Evolutionary conservation across 2,113 vertebrate genomes (phyloP).

Genomic region (Pterocles orientalis): DNA sequence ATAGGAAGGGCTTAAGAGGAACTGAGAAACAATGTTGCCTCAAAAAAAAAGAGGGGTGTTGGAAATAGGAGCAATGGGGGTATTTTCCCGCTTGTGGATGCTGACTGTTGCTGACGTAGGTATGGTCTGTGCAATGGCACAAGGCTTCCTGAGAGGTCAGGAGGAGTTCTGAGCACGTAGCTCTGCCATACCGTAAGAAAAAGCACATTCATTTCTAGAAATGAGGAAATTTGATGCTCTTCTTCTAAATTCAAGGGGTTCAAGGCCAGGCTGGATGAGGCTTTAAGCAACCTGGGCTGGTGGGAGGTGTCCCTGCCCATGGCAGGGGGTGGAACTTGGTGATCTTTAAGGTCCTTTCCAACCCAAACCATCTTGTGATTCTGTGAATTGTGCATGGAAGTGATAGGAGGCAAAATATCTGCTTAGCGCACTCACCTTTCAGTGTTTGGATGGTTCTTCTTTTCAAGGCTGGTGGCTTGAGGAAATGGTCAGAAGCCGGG

Average conservation of each 20-base stretch:
- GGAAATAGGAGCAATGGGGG: rapidly evolving
- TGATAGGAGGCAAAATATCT: not conserved
- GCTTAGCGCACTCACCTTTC: not conserved
- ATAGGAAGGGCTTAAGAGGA: conserved; percentile 26
- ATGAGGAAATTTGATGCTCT: not conserved
- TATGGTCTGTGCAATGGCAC: not conserved
- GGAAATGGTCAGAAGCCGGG: not conserved
- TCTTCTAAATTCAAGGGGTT: not conserved
- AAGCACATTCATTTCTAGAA: not conserved
- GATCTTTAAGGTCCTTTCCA: too few relatives aligned
- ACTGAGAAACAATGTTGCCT: not conserved
- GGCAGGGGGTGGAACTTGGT: too few relatives aligned
- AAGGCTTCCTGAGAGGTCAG: not conserved
- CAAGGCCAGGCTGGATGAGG: too few relatives aligned
- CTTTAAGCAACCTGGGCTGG: too few relatives aligned
- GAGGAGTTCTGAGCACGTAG: not conserved
- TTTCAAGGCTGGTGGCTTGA: not conserved
- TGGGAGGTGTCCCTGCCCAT: too few relatives aligned
- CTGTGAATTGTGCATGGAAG: not conserved
- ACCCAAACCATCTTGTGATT: too few relatives aligned
- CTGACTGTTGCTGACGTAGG: not conserved
- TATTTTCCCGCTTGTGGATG: not conserved
- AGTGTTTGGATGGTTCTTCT: not conserved
- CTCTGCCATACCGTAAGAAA: not conserved
- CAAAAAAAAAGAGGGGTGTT: not conserved